Evolutionary conservation across 1,140 invertebrate genomes (phyloP), one percentile per base, ranked within the genome.

Genomic region (Drosophila asahinai): DNA sequence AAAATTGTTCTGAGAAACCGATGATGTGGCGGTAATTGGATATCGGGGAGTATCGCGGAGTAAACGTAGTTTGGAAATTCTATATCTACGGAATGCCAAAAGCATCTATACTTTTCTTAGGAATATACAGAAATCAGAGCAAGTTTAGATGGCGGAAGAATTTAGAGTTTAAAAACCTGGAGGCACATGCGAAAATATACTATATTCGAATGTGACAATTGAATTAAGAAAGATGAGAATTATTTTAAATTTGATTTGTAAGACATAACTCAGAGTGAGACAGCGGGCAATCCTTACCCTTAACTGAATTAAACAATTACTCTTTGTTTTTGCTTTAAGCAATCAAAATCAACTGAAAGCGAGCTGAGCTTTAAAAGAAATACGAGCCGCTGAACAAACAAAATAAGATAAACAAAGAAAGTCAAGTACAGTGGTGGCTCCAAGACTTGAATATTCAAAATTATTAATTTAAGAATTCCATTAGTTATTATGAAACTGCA

Each of bases 321-420:
- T 73, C 70, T 60, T 73, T 73, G 67, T 73, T 73, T 73, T 71
- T 51, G 78, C 74, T 71, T 86, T 71, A 81, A 61, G 67, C 70
- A 73, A 73, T 73, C 67, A 73, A 73, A 60, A 51, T 40, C 54
- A 59, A 73, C 70, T 57, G 36, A 73, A 86, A 86, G 68, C 68
- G 63, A 83, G 62, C 71, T 67, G 71, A 87, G 83, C 76, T 86
- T 86, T 68, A 80, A 79, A 81, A 67, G 76, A 80, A 83, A 83
- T 81, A 66, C 73, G 77, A 81, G 59, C 47, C 54, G 60, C 52
- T 64, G 60, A 73, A 47, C 38, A 73, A 51, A 73, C 51, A 61
- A 60, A 61, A 61, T 60, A 73, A 73, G 49, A 75, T 84, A 89
- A 84, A 87, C 84, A 84, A 89, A 84, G 84, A 81, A 89, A 81